These are phyloP conservation scores for Campopleginae sp. DNA, from an alignment of 2,888 invertebrate species.

Conservation along the genomic window DNA sequence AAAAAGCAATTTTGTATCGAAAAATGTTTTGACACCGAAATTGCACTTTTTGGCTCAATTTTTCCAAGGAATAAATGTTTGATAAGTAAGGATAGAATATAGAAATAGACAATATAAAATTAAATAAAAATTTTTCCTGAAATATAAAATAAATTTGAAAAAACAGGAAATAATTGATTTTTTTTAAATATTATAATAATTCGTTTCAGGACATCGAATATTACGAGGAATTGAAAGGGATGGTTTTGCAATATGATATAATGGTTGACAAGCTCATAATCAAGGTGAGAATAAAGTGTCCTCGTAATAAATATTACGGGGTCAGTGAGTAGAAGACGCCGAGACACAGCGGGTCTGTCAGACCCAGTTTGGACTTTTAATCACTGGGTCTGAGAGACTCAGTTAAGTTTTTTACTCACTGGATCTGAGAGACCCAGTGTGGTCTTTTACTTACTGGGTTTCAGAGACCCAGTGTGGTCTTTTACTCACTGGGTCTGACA, in stretches of 20 bases:
- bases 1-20: too few relatives aligned
- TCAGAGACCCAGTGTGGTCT: too few relatives aligned
- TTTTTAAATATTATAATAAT: constrained; percentile 64
- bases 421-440: too few relatives aligned
- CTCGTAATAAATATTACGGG: neutral
- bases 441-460: too few relatives aligned
- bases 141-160: neutral
- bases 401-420: too few relatives aligned
- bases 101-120: neutral
- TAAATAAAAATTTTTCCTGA: neutral
- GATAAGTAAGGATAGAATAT: neutral
- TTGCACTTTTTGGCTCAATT: neutral
- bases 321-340: too few relatives aligned
- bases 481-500: too few relatives aligned
- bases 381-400: too few relatives aligned
- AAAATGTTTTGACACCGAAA: neutral
- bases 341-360: too few relatives aligned
- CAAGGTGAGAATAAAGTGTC: constrained; percentile 86
- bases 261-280: constrained; percentile 97
- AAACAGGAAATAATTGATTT: neutral
- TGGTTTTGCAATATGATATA: constrained; percentile 94
- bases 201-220: constrained; percentile 88
- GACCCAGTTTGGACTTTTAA: too few relatives aligned
- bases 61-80: neutral
- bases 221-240: constrained; percentile 92